These are phyloP conservation scores for Onthophagus taurus DNA, from an alignment of 1,140 invertebrate species.

Conservation along the genomic window DNA sequence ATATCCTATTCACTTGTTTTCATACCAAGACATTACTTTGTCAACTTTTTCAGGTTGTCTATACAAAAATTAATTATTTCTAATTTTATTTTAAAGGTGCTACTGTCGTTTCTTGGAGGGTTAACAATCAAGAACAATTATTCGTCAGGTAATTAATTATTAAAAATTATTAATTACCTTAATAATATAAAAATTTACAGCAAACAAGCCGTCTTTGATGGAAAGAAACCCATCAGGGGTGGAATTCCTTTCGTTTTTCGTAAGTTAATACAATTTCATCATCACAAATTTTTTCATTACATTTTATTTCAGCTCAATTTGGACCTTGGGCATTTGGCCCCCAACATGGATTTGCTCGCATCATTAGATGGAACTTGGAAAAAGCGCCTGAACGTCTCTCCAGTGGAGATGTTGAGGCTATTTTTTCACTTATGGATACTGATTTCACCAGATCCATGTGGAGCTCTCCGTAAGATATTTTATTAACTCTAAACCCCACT, in stretches of 20 bases:
- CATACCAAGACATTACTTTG: no score
- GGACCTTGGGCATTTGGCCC: slow-evolving; percentile 87
- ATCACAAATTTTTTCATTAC: slow-evolving; percentile 2
- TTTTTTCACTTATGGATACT: slow-evolving; percentile 84
- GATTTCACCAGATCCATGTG: slow-evolving; percentile 89
- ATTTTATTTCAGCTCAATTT: slow-evolving; percentile 69
- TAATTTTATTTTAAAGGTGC: slow-evolving; percentile 55
- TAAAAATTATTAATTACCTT: slow-evolving; percentile 1
- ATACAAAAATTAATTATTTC: slow-evolving; percentile 7
- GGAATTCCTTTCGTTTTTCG: slow-evolving; percentile 94
- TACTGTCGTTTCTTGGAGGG: slow-evolving; percentile 88
- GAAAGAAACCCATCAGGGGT: slow-evolving; percentile 87
- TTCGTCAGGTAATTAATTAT: slow-evolving; percentile 72
- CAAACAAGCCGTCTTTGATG: slow-evolving; percentile 90
- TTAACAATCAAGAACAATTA: slow-evolving; percentile 89
- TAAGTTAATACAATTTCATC: slow-evolving; percentile 50
- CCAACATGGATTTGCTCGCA: slow-evolving; percentile 89
- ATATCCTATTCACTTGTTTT: no score
- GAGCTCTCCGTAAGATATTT: slow-evolving; percentile 69
- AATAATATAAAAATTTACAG: slow-evolving; percentile 54
- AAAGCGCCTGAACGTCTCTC: slow-evolving; percentile 74
- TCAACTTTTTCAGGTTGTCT: no score
- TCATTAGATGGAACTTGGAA: slow-evolving; percentile 82
- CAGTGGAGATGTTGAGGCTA: slow-evolving; percentile 82
- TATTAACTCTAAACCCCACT: neutral